These are phyloP conservation scores for Zaprionus camerounensis DNA, from an alignment of 1,140 invertebrate genomes.

Conservation along the genomic window DNA sequence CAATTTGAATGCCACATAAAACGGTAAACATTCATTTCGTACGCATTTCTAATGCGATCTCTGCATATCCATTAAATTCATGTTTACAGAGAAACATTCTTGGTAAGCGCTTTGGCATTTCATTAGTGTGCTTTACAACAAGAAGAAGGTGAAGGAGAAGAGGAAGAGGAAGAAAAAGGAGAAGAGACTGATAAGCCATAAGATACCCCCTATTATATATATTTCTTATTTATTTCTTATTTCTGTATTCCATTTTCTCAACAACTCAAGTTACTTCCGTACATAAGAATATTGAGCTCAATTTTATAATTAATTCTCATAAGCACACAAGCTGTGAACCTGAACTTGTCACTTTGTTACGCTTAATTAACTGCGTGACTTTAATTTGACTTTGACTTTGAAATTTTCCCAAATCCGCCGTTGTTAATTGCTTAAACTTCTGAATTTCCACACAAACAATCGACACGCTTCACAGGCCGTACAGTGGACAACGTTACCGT, in stretches of 20 bases:
- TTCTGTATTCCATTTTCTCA: neutral
- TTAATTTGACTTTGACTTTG: constrained; percentile 77
- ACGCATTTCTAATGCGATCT: constrained; percentile 3
- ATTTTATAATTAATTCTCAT: neutral
- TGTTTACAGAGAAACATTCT: constrained; percentile 2
- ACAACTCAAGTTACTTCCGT: neutral
- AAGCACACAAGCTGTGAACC: neutral
- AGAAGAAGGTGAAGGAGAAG: too few relatives aligned
- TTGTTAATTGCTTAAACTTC: constrained; percentile 55
- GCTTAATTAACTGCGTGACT: constrained; percentile 69
- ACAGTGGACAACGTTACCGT: constrained; percentile 30
- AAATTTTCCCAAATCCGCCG: constrained; percentile 44
- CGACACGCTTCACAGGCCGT: constrained; percentile 25
- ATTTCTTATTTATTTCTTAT: too few relatives aligned
- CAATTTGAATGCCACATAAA: constrained; percentile 22
- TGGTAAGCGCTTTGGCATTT: constrained; percentile 10
- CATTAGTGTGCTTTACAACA: neutral
- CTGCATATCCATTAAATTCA: neutral
- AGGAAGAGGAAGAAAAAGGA: too few relatives aligned
- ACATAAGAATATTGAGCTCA: neutral
- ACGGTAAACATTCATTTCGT: constrained; percentile 18
- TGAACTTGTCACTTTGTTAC: constrained; percentile 13
- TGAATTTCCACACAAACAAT: constrained; percentile 27
- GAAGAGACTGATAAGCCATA: neutral
- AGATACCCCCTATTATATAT: neutral